Evolutionary conservation across 2,113 vertebrate species (phyloP).

Genomic region (Penelope pileata): DNA sequence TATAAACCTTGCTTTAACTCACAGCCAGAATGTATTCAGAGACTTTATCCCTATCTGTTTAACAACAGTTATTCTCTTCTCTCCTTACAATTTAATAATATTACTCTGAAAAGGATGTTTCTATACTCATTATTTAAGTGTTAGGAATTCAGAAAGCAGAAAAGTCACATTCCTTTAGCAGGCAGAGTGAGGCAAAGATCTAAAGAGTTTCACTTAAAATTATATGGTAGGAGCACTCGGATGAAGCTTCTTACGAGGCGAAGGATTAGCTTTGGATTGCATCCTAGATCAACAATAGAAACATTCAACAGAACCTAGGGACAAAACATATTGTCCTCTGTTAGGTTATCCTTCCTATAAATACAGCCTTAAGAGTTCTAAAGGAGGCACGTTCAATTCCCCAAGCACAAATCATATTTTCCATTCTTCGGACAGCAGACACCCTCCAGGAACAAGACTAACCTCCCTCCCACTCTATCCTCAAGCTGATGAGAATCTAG

Average conservation of each 20-base stretch:
- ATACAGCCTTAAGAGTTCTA: constrained; percentile 37
- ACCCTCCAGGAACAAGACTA: constrained; percentile 19
- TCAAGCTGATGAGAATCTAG: background rate
- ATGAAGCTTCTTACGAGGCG: background rate
- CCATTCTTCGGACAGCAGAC: constrained; percentile 47
- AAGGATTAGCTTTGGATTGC: constrained; percentile 16
- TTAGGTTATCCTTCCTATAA: constrained; percentile 51
- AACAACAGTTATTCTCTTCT: background rate
- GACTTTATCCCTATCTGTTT: background rate
- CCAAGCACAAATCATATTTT: constrained; percentile 54
- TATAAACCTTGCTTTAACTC: background rate
- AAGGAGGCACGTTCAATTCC: constrained; percentile 41
- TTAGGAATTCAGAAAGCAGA: background rate
- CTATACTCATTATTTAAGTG: background rate
- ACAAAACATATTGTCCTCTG: constrained; percentile 59
- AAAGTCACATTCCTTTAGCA: background rate
- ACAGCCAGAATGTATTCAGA: background rate
- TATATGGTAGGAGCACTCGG: background rate
- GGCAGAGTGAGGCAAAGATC: background rate
- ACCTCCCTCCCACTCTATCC: background rate
- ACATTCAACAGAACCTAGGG: constrained; percentile 32
- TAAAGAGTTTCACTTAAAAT: constrained; percentile 16
- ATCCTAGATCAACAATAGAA: constrained; percentile 52
- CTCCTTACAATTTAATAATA: background rate
- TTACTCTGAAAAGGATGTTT: background rate